A percentile compares a stretch with the other conserved stretches of the same genome.
These are phyloP conservation scores for Hepsetus odoe DNA, from an alignment of 2,113 vertebrate species.

Conservation along the genomic window DNA sequence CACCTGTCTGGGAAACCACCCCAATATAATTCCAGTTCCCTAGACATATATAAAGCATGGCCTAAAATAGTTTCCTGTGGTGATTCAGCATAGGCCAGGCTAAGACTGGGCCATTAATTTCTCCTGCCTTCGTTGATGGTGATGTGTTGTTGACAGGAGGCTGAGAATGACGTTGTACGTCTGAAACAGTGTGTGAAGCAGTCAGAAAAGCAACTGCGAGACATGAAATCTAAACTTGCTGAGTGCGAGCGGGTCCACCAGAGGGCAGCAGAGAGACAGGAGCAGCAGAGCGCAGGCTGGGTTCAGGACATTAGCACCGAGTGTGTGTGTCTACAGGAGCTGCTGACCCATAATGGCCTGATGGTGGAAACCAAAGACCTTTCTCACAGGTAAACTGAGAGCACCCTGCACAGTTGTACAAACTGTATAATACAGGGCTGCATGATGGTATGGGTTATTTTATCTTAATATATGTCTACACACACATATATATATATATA, in stretches of 20 bases:
- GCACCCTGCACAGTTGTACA: background rate
- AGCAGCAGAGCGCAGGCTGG: conserved; percentile 58
- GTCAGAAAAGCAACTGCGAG: conserved; percentile 62
- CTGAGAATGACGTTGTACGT: conserved; percentile 22
- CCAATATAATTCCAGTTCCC: too few relatives aligned
- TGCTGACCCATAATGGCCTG: conserved; percentile 56
- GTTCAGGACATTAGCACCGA: conserved; percentile 58
- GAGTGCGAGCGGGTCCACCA: conserved; percentile 55
- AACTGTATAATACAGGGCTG: too few relatives aligned
- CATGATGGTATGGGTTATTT: too few relatives aligned
- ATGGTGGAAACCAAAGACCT: conserved; percentile 3
- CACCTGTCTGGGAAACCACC: too few relatives aligned
- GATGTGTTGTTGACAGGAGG: conserved; percentile 62
- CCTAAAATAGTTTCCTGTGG: too few relatives aligned
- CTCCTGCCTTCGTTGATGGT: background rate
- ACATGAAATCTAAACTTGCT: conserved; percentile 49
- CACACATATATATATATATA: too few relatives aligned
- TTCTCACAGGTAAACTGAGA: conserved; percentile 60
- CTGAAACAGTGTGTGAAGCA: conserved; percentile 54
- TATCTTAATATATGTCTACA: too few relatives aligned
- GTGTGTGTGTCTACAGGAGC: conserved; percentile 54
- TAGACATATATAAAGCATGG: too few relatives aligned
- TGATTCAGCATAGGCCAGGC: too few relatives aligned
- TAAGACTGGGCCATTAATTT: background rate
- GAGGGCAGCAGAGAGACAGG: conserved; percentile 54